Base-by-base conservation (phyloP, 2,113 vertebrate genomes). In the Otus sunia region DNA sequence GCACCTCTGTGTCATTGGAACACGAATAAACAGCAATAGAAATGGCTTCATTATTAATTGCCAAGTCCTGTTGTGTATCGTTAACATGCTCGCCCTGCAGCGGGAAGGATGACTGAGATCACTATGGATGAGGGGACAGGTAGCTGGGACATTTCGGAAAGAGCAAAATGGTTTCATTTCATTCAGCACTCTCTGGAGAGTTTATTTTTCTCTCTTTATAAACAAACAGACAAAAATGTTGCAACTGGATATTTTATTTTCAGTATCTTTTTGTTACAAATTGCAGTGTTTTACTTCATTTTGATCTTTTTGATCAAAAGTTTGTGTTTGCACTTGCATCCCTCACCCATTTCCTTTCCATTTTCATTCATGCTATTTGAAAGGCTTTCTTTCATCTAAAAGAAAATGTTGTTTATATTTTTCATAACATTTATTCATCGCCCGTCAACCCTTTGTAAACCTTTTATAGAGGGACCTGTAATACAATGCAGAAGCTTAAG, bases 71-170 rank as follows among this genome's bases (percentile, higher is more conserved):
- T 15, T 1, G 6, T 11, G 30, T 34, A 2, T 72, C 75, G 25
- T 49, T 21, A 26, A 12, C 20, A 1, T 9, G 9, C 67, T 23
- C 21, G 6, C 9, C 32, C 34, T 12, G 5, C 14, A 16, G 68
- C 1, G 2, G 56, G 27, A 58, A 16, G 41, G 45, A 26, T 2
- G 11, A 7, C 37, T 1, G 23, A 32, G 45, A 26, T 16, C 18
- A 3, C 15, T 30, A 0, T 0, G 3, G 36, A 1, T 6, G 12
- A 27, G 20, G 79, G 27, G 26, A 30, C 0, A 1, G 25, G 6
- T 32, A 71, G 18, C n/a, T 49, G 49, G 66, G 36, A 26, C 6
- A 2, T 26, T 83, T 32, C 41, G 87, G 36, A 5, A 55, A 29
- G 12, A 66, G 32, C 30, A 12, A 34, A 73, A n/a, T 0, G 15